Conservation (phyloP, 1,140 invertebrate species). For the Drosophila nasuta region DNA sequence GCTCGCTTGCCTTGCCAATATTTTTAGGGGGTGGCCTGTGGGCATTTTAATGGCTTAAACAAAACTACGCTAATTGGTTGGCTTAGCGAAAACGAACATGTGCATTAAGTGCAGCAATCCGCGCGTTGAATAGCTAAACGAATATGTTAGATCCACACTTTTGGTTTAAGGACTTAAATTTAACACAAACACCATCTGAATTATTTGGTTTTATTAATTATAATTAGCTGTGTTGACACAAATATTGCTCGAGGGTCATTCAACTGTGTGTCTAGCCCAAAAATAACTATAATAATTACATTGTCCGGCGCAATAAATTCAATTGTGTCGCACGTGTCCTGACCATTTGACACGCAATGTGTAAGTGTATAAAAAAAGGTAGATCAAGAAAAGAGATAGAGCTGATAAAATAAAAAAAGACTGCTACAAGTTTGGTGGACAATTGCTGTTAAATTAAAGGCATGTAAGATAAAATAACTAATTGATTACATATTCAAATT, state of each 20-base stretch:
- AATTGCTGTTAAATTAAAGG: too few species aligned
- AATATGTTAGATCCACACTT: not conserved
- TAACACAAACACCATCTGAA: not conserved
- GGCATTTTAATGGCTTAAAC: conserved; percentile 37
- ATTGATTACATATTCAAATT: too few species aligned
- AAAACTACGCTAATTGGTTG: conserved; percentile 38
- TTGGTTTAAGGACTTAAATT: not conserved
- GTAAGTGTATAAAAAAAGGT: not conserved
- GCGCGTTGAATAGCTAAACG: not conserved
- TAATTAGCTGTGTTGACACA: not conserved
- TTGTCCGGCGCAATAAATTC: conserved; percentile 51
- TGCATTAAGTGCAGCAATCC: not conserved
- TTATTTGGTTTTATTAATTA: not conserved
- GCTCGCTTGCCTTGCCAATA: conserved; percentile 9
- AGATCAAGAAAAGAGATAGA: not conserved
- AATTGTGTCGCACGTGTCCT: conserved; percentile 32
- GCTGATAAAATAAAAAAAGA: not conserved
- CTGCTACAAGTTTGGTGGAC: too few species aligned
- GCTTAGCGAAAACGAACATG: conserved; percentile 4
- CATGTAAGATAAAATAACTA: too few species aligned
- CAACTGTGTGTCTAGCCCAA: conserved; percentile 6
- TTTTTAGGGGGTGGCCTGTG: conserved; percentile 4
- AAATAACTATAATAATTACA: conserved; percentile 17
- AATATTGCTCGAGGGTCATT: conserved; percentile 16
- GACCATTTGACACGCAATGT: conserved; percentile 22